Base-by-base conservation (phyloP, 2,888 invertebrate genomes). In the Dasypolia templi region DNA sequence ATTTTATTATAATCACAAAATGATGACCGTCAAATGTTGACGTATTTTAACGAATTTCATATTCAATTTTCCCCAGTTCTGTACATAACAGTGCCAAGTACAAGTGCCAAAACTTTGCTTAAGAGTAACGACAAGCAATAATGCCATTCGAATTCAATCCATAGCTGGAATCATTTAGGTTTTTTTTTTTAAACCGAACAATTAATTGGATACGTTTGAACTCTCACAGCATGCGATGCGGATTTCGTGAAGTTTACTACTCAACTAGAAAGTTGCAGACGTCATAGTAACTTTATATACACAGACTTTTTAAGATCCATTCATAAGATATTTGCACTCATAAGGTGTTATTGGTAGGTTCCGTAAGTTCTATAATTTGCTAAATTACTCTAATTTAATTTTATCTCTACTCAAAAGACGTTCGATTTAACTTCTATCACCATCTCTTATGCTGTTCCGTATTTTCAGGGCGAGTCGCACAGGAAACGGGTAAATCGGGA, bases 261-360 rank as follows among this genome's bases (percentile, higher is more conserved):
- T 35, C 29, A 75, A 58, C 77, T 32, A 63, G 2, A 29, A 32
- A 51, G 51, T 35, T n/a, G 56, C 26, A 39, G 56, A 62, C 22
- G 32, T 68, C 42, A 26, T 67, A 42, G 1, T 49, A 14, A 42
- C 32, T 26, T 56, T 17, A 49, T 32, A 19, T 29, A 62, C 35
- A 55, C 17, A 29, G 7, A 49, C 35, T 29, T 61, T n/a, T 29
- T 64, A 44, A 44, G 14, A 29, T 29, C 55, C 46, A 7, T 63
- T 75, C 65, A 66, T 79, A 69, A 65, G 51, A 79, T 63, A 46
- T 11, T 46, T 39, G 14, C 29, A 51, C 5, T 78, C 49, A 35
- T 53, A 67, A 32, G 12, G n/a, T 42, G n/a, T 26, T 32, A 29
- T 49, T 17, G 39, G 14, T 58, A 63, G n/a, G 51, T 51, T 29